Conservation (phyloP, 2,113 vertebrate genomes). For the Macroglossus sobrinus region DNA sequence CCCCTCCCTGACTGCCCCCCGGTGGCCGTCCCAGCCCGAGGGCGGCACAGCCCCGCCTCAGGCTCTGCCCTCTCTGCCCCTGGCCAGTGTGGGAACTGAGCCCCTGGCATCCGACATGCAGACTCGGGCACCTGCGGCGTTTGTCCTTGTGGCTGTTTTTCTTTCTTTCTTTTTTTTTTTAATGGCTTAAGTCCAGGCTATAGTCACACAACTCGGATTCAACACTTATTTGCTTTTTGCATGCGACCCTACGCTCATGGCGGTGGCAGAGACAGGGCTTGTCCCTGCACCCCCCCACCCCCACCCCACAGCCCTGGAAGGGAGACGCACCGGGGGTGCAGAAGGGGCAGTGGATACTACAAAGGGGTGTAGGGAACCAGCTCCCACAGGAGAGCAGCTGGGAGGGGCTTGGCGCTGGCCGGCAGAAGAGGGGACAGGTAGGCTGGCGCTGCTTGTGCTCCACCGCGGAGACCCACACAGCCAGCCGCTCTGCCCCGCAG, state of each 20-base stretch:
- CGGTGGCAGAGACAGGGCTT: background rate
- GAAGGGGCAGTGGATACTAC: background rate
- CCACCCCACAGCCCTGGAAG: background rate
- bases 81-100: background rate
- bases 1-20: background rate
- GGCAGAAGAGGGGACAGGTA: background rate
- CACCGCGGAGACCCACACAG: background rate
- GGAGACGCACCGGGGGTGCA: background rate
- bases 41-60: background rate
- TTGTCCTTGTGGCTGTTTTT: constrained; percentile 48
- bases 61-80: background rate
- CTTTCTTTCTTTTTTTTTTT: background rate
- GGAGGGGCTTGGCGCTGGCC: background rate
- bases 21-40: background rate
- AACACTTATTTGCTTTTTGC: constrained; percentile 31
- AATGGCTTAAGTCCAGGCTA: constrained; percentile 27
- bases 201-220: constrained; percentile 40
- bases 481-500: background rate
- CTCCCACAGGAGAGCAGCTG: background rate
- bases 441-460: background rate
- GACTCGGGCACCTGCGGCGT: constrained; percentile 29
- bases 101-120: background rate
- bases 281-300: background rate
- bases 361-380: background rate
- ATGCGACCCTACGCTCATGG: background rate